Base-by-base conservation (phyloP, 2,888 invertebrate genomes). In the Scaptomyza polygonia region DNA sequence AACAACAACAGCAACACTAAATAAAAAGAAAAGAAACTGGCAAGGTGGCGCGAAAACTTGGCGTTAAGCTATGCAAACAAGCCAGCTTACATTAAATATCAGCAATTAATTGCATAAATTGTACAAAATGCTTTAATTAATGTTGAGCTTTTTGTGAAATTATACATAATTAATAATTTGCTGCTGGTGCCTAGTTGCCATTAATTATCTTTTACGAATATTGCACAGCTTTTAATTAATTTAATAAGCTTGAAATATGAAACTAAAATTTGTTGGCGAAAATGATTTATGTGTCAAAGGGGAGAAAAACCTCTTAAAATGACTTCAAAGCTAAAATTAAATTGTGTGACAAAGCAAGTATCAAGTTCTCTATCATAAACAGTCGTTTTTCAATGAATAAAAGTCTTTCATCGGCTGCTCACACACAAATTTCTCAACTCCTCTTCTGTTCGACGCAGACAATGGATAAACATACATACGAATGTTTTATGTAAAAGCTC, bases 121-220 rank as follows among this genome's bases (percentile, higher is more conserved):
- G 55, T 64, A 66, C 83, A 79, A 82, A 85, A 71, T 66, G 52
- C 49, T 49, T 58, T 11, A 47, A 72, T 72, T 71, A 57, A 74
- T 78, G 49, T 64, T 30, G 18, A 52, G 56, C 83, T 54, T 40
- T 67, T 58, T 58, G 44, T 49, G 18, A 40, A 40, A 63, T 63
- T 51, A 69, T 57, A n/a, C 34, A 49, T 85, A 69, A 78, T 81
- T 78, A 73, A 81, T 68, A 43, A 66, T 47, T 36, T n/a, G n/a
- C 21, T 53, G 27, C 34, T 45, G 16, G 25, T 52, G 27, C 18
- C 16, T n/a, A 45, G 59, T 9, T 29, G 16, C 30, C 39, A 27
- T 27, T 72, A 54, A 57, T 74, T 57, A 49, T 58, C 53, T 64
- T 77, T 65, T 27, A 43, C 64, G 62, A 69, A 54, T 63, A 48